Evolutionary conservation across 2,888 invertebrate species (phyloP).

Genomic region (Salticus scenicus): DNA sequence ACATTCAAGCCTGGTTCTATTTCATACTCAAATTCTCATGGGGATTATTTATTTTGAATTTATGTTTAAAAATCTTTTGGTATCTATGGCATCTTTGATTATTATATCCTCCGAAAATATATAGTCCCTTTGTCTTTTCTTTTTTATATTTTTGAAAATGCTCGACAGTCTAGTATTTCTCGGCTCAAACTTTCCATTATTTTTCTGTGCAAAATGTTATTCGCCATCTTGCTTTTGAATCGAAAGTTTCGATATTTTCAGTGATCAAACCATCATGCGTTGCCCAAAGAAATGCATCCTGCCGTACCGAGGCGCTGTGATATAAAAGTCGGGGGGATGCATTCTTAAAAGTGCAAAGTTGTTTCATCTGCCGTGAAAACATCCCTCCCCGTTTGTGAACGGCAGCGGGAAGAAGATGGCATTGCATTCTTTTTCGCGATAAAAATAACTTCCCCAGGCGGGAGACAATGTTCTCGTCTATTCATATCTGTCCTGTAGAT

Average conservation of each 20-base stretch:
- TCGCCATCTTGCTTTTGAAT: constrained; percentile 16
- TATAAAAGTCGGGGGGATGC: constrained; percentile 6
- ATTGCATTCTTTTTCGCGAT: constrained; percentile 59
- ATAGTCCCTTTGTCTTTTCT: neutral
- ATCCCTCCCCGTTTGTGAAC: constrained; percentile 39
- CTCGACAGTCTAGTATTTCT: neutral
- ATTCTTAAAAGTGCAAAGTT: constrained; percentile 28
- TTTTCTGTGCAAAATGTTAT: constrained; percentile 9
- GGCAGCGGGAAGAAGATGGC: constrained; percentile 35
- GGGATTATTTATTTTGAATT: too few relatives aligned
- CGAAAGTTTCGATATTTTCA: constrained; percentile 9
- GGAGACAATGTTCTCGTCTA: constrained; percentile 70
- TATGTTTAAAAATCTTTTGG: too few relatives aligned
- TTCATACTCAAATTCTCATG: too few relatives aligned
- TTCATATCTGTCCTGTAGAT: constrained; percentile 66
- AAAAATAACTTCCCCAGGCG: constrained; percentile 63
- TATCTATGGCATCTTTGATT: neutral
- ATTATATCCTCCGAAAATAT: neutral
- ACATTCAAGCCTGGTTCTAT: too few relatives aligned
- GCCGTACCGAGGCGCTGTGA: constrained; percentile 2
- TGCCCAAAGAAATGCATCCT: neutral
- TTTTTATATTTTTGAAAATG: neutral
- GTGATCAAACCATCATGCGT: constrained; percentile 14
- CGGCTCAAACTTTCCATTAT: neutral
- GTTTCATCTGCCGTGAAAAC: constrained; percentile 54